Conservation (phyloP, 2,113 vertebrate genomes). For the Vulpes vulpes region DNA sequence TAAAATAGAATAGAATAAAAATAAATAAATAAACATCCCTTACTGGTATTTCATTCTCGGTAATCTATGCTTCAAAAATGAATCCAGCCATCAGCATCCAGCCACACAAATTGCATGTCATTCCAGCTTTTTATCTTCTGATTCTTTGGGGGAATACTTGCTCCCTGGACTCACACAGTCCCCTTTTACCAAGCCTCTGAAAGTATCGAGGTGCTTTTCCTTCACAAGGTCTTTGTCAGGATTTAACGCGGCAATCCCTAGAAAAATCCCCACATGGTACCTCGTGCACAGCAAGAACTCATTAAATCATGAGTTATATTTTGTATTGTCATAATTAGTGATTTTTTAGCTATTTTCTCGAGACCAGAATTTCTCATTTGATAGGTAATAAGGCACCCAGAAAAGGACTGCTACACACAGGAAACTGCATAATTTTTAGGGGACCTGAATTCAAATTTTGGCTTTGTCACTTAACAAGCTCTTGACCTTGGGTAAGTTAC, state of each 20-base stretch:
- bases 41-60: neutral
- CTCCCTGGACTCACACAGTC: neutral
- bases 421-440: neutral
- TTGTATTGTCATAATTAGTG: neutral
- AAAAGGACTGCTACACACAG: neutral
- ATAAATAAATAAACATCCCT: neutral
- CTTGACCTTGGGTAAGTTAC: neutral
- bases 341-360: neutral
- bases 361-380: neutral
- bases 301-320: neutral
- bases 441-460: neutral
- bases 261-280: neutral
- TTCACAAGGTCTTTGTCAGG: neutral
- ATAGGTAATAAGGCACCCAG: neutral
- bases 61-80: neutral
- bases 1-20: neutral
- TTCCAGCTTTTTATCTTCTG: slow-evolving; percentile 18
- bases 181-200: neutral
- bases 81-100: slow-evolving; percentile 9
- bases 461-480: neutral
- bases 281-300: neutral
- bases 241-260: neutral
- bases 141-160: slow-evolving; percentile 27
- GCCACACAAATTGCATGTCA: neutral
- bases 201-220: neutral